Evolutionary conservation across 2,797 vertebrate genomes (phyloP), one percentile per base, ranked within the genome.

Genomic region (Pseudochirops cupreus): DNA sequence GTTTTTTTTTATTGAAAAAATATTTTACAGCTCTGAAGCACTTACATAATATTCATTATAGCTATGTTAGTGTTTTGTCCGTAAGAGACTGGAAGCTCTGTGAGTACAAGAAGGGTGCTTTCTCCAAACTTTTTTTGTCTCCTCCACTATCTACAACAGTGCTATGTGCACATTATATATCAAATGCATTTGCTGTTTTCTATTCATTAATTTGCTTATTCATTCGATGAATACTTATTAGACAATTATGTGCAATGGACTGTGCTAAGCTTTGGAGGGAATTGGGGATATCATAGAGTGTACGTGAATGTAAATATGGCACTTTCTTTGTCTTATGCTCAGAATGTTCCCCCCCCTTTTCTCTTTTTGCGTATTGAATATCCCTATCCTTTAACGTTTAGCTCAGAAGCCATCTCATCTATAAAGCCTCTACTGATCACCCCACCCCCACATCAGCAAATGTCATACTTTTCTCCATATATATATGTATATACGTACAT

Each of bases 141-240:
- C 24, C 21, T 82, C 21, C 39, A 46, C n/a, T 46, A 16, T 16
- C 39, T 87, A 87, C 24, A 87, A 11, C 24, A 50, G 39, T 50
- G 10, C 39, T 87, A 11, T 26, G 24, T 87, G 74, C 9, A 28
- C 7, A 50, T 87, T 46, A 82, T 18, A 21, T 82, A 46, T 82
- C n/a, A 82, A 46, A 82, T 24, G 9, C n/a, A 82, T 24, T 82
- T 87, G 39, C 24, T 87, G 24, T 87, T 87, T 87, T 50, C 21
- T 50, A 55, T 3, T 14, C 55, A 39, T 91, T 53, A 39, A 82
- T 74, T 93, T 93, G 21, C 53, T 95, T 31, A 93, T 58, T 92
- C 13, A 29, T 91, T 92, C 1, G 82, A 92, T 87, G 95, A 58
- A 58, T 90, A 93, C 7, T 56, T 82, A 93, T 59, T 94, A 92